Base-by-base conservation (phyloP, 2,113 vertebrate genomes). In the Erythrocebus patas region DNA sequence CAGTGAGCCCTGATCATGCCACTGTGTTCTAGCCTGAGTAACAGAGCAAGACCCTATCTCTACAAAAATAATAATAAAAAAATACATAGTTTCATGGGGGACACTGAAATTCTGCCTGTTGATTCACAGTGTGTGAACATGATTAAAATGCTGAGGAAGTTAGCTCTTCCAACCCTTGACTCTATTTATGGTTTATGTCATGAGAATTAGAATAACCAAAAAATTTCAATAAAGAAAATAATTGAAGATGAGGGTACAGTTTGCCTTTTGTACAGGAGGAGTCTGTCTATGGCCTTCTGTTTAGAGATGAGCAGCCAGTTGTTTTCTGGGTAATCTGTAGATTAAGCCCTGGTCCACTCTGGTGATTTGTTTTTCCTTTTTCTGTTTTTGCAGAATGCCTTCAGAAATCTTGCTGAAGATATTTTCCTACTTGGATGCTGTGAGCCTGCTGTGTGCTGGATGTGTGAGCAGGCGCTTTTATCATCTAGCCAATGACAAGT, bases 401-500 rank as follows among this genome's bases (percentile, higher is more conserved):
- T 93, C 98, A 92, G 99, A 99, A 97, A 95, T 99, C 35, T 96
- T 99, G 50, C 79, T 99, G 92, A 99, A 99, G 98, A 99, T 99
- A 91, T 97, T 99, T 78, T 99, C 99, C 18, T 99, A 98, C 97
- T 98, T 99, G 98, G 99, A 99, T 98, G 98, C 98, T 9, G 97
- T 84, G 5, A 98, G 99, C 91, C 98, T 99, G 8, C 97, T 99
- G 94, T 98, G 97, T 92, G 43, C 98, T 30, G 99, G 99, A 66
- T 99, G 99, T 82, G 98, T 99, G 95, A 99, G 97, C 97, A 99
- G 98, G 50, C 96, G 40, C 91, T 99, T 99, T 97, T 98, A 98
- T 97, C 98, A 99, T 22, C 98, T 99, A 84, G 98, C 99, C 97
- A 99, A 92, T 93, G 99, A 99, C 98, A 99, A 99, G 99, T 99